These are phyloP conservation scores for Ceratothoa steindachneri DNA, from an alignment of 2,888 invertebrate species.

Conservation along the genomic window DNA sequence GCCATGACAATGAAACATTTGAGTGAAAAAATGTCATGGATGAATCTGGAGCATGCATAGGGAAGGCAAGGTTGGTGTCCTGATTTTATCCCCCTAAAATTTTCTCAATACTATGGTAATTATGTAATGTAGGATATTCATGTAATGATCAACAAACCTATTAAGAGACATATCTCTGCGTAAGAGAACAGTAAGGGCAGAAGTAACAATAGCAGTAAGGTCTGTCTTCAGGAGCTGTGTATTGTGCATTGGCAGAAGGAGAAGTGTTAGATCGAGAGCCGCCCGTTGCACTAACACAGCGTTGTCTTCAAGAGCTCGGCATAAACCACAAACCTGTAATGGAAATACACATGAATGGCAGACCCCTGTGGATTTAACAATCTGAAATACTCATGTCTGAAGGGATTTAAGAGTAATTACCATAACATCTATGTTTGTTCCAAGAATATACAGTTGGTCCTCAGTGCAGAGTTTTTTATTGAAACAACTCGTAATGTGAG, in stretches of 20 bases:
- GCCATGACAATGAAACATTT: no score
- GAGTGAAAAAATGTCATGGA: no score
- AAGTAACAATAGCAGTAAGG: conserved; percentile 67
- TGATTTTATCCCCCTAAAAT: no score
- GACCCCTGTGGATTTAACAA: no score
- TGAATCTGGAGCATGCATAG: no score
- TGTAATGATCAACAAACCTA: no score
- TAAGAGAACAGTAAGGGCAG: conserved; percentile 67
- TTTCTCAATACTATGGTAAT: no score
- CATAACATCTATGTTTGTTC: conserved; percentile 77
- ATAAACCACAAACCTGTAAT: conserved; percentile 67
- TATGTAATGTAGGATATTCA: no score
- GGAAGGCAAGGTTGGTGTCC: no score
- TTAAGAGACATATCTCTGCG: conserved; percentile 86
- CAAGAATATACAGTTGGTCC: conserved; percentile 77
- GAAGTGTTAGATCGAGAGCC: conserved; percentile 73
- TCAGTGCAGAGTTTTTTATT: conserved; percentile 72
- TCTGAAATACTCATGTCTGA: no score
- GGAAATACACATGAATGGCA: conserved; percentile 13
- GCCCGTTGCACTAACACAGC: conserved; percentile 79
- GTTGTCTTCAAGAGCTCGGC: conserved; percentile 72
- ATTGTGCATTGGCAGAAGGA: conserved; percentile 80
- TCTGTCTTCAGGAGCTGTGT: conserved; percentile 61
- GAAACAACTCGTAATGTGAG: conserved; percentile 72
- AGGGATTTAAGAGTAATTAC: no score